Conservation (phyloP, 1,140 invertebrate genomes). For the Adelges cooleyi region DNA sequence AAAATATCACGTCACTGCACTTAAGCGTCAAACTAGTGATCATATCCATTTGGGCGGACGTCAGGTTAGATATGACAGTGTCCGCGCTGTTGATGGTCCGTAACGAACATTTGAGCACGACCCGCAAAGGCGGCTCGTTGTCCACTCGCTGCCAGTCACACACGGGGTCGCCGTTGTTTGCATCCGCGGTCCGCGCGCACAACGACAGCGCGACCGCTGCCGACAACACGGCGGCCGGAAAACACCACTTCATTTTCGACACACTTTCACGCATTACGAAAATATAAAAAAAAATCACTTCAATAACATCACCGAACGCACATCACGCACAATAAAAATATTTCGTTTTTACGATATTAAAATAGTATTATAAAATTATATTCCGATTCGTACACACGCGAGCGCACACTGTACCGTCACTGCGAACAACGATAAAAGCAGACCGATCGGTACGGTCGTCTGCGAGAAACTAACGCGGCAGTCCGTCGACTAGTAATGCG, state of each 20-base stretch:
- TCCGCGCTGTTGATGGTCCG: constrained; percentile 58
- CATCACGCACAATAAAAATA: background rate
- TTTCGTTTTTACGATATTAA: too few relatives aligned
- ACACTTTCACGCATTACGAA: background rate
- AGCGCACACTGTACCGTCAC: background rate
- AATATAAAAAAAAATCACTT: background rate
- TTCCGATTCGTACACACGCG: background rate
- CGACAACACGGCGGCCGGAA: background rate
- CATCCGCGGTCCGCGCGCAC: background rate
- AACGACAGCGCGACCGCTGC: background rate
- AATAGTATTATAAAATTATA: too few relatives aligned
- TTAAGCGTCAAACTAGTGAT: constrained; percentile 55
- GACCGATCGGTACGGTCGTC: constrained; percentile 14
- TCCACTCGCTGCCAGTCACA: constrained; percentile 43
- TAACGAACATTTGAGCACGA: constrained; percentile 54
- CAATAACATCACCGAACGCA: constrained; percentile 12
- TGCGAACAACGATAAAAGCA: background rate
- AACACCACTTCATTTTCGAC: too few relatives aligned
- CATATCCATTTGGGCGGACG: constrained; percentile 49
- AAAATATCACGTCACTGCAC: constrained; percentile 68
- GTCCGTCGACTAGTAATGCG: background rate
- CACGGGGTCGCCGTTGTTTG: constrained; percentile 33
- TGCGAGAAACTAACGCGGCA: background rate
- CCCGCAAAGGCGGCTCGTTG: constrained; percentile 46
- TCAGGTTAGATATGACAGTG: constrained; percentile 54